Conservation (phyloP, 2,888 invertebrate genomes). For the Pilophorus perplexus region DNA sequence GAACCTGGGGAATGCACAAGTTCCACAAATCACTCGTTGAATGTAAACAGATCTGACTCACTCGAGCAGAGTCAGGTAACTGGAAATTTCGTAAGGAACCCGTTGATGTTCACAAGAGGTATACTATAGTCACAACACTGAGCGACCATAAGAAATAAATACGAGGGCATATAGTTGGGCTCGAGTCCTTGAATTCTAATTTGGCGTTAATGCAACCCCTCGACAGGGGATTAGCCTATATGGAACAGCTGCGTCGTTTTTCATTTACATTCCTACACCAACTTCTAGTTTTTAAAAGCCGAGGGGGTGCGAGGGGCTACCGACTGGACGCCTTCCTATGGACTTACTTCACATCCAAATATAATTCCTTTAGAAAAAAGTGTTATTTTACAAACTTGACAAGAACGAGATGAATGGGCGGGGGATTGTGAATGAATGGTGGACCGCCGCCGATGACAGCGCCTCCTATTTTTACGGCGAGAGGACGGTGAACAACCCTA, state of each 20-base stretch:
- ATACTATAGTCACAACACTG: no score
- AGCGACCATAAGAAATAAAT: no score
- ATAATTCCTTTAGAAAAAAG: constrained; percentile 31
- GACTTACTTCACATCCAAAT: constrained; percentile 35
- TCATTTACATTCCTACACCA: constrained; percentile 24
- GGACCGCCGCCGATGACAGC: constrained; percentile 31
- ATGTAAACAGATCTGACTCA: no score
- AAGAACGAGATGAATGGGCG: constrained; percentile 35
- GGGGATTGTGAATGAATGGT: constrained; percentile 36
- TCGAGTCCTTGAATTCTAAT: constrained; percentile 16
- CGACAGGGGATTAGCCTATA: constrained; percentile 32
- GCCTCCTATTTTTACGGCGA: constrained; percentile 36
- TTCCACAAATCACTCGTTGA: no score
- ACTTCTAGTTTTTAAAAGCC: constrained; percentile 24
- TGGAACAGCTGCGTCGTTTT: constrained; percentile 35
- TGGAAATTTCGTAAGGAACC: no score
- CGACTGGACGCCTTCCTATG: constrained; percentile 28
- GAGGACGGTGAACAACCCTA: constrained; percentile 27
- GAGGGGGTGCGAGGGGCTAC: constrained; percentile 8
- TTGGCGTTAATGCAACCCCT: constrained; percentile 25
- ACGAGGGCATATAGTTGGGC: no score
- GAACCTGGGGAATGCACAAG: no score
- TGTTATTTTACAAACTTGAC: constrained; percentile 37
- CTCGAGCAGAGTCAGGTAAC: no score
- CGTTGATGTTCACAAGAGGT: no score